Evolutionary conservation across 2,113 vertebrate species (phyloP), one percentile per base, ranked within the genome.

Genomic region (Pionites leucogaster): DNA sequence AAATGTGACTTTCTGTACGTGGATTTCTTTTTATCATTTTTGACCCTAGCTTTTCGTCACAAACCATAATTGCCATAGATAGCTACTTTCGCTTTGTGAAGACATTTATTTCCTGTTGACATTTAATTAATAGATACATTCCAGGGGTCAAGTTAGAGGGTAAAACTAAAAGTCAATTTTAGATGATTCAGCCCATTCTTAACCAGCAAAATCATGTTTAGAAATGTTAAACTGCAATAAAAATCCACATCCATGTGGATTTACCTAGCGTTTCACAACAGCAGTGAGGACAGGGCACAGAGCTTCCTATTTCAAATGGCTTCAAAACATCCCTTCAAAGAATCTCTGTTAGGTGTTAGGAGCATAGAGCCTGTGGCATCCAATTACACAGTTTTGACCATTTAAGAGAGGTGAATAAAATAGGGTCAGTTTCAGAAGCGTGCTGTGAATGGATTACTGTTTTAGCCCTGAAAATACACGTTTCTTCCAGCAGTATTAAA

Each of bases 321-420:
- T 94, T 95, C 93, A 95, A 97, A 97, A 95, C 70, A 88, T 84
- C 80, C 70, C 87, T 93, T 96, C 87, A 95, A 94, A 91, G 92
- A 95, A 95, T 94, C 78, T 95, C 84, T 96, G 49, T 94, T 87
- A 95, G 95, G 91, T 96, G 94, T 94, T 94, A 92, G 94, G n/a
- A 91, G 62, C 76, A 64, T 71, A 87, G 75, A 89, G 91, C 53
- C 91, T 91, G 68, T 81, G 94, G 93, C 95, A 95, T 96, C 91
- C 93, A 95, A 75, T 97, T 97, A 93, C 96, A 96, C 80, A 74
- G 86, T 92, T 93, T 70, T 85, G 92, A 96, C 77, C 47, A 27
- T 93, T 89, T 94, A 84, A 84, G 81, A 87, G 74, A 80, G 74
- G 62, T 76, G 88, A 96, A 75, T 94, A 92, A 96, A 94, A 86